Evolutionary conservation across 2,113 vertebrate genomes (phyloP), one percentile per base, ranked within the genome.

Genomic region (Pygoscelis antarcticus): DNA sequence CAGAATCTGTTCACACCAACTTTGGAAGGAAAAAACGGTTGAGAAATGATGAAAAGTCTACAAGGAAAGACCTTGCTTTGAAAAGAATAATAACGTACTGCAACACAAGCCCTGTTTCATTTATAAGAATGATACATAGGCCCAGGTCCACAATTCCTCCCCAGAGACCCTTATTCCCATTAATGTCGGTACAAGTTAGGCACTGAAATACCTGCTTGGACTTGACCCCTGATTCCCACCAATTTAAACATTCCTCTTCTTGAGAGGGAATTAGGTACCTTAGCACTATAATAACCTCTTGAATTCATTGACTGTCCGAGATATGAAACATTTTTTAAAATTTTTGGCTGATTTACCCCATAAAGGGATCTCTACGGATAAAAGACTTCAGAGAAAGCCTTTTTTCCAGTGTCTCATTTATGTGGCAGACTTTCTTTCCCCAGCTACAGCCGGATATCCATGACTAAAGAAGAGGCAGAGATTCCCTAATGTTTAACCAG

Each of bases 221-320:
- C 75, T 49, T 93, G 95, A 96, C 66, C 87, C 78, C 49, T 69
- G 52, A 36, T 94, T 96, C 77, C 70, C 81, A 95, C 62, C 62
- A 85, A 65, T 93, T 94, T 93, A 71, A 87, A 80, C 74, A 61
- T 96, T 96, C 81, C 57, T 87, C 44, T 76, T 1, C 46, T 69
- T 83, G 70, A 93, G 81, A 83, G 52, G 34, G 36, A 82, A 91
- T 91, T 85, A 91, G 29, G 57, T 68, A 69, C 75, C 30, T 90
- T 79, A 69, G 61, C 81, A 64, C 36, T 57, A 14, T 47, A 90
- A 65, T 40, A 92, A 68, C 38, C 49, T 69, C 61, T 85, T 87
- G 69, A 82, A 84, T 89, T 79, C 5, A 6, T 34, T 87, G 83
- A 69, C 71, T 87, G 36, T 76, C 62, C 17, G 49, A 79, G 54